A percentile compares a stretch with the other conserved stretches of the same genome.
These are phyloP conservation scores for Nomada fabriciana DNA, from an alignment of 2,888 invertebrate species.

Conservation along the genomic window DNA sequence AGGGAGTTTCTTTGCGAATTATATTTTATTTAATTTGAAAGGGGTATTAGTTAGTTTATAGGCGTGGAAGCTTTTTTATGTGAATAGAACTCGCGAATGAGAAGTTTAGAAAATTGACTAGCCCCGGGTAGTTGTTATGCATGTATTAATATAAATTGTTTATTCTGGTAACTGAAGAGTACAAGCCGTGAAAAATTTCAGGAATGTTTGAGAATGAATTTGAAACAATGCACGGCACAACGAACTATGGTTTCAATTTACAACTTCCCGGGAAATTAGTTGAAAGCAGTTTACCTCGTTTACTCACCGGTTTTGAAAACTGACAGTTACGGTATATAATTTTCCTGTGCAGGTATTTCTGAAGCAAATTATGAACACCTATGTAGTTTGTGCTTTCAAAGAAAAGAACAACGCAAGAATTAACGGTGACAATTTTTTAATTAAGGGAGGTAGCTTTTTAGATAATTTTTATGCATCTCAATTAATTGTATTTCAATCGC, in stretches of 20 bases:
- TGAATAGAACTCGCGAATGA: neutral
- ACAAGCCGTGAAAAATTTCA: neutral
- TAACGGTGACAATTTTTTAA: neutral
- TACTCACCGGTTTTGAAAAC: conserved; percentile 16
- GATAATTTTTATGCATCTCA: too few species aligned
- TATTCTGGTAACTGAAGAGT: neutral
- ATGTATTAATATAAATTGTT: neutral
- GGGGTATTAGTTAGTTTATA: neutral
- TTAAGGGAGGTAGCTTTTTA: neutral
- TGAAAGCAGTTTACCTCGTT: conserved; percentile 14
- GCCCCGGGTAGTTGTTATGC: neutral
- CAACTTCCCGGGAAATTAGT: conserved; percentile 21
- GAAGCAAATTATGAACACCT: neutral
- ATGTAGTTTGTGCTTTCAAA: neutral
- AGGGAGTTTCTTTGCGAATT: too few species aligned
- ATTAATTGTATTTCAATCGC: too few species aligned
- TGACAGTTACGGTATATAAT: conserved; percentile 2
- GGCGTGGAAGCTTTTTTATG: neutral
- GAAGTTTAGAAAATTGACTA: neutral
- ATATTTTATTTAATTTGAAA: neutral
- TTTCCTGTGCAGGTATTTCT: neutral
- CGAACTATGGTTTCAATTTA: conserved; percentile 23
- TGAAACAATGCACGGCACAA: conserved; percentile 7
- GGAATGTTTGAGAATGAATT: conserved; percentile 10
- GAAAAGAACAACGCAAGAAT: neutral